phyloP scores from a whole-genome alignment of 2,888 invertebrate genomes.

The Cylindroiulus punctatus region DNA sequence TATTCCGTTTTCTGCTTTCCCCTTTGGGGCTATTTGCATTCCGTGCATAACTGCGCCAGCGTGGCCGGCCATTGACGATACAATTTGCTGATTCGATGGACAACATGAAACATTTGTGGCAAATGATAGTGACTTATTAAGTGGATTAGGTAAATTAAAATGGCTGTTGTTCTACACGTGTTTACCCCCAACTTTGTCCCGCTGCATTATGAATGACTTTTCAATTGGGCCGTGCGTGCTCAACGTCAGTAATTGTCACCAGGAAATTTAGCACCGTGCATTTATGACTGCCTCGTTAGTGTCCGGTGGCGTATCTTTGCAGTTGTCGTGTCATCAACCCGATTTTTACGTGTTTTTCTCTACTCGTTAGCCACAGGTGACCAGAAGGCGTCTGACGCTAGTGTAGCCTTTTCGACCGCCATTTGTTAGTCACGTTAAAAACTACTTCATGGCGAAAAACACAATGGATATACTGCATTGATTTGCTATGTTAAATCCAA shows the following conservation, averaged over 20 bases:
- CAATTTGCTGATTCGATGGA: constrained; percentile 38
- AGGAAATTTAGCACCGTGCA: not conserved
- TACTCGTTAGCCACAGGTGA: not conserved
- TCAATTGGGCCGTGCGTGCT: not conserved
- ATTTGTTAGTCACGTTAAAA: too few relatives aligned
- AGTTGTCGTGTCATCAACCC: constrained; percentile 9
- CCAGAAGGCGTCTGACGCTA: too few relatives aligned
- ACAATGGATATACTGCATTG: too few relatives aligned
- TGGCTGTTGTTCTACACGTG: constrained; percentile 38
- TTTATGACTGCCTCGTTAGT: constrained; percentile 16
- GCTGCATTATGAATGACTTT: not conserved
- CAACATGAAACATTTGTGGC: constrained; percentile 25
- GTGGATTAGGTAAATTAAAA: constrained; percentile 34
- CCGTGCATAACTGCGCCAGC: not conserved
- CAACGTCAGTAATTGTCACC: not conserved
- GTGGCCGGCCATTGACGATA: constrained; percentile 23
- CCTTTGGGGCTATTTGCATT: constrained; percentile 38
- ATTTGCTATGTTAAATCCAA: too few relatives aligned
- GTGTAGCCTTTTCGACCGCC: too few relatives aligned
- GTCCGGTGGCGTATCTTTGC: not conserved
- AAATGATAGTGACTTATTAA: constrained; percentile 34
- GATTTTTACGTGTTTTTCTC: not conserved
- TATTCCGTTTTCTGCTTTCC: constrained; percentile 13
- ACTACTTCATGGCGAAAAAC: too few relatives aligned
- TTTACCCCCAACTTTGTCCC: constrained; percentile 26